Conservation (phyloP, 2,113 vertebrate genomes). For the Gopherus evgoodei region DNA sequence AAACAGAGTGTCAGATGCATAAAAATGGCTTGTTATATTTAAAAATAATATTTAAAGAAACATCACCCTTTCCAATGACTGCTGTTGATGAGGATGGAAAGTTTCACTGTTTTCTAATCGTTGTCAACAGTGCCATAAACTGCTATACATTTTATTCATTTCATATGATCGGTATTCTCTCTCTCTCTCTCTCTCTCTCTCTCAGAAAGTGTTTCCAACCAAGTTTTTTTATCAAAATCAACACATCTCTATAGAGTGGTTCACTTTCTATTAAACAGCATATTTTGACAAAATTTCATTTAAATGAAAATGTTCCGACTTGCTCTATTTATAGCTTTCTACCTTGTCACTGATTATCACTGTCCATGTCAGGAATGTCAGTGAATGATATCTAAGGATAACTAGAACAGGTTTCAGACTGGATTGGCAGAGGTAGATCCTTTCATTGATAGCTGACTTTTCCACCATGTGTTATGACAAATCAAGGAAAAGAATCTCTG, state of each 20-base stretch:
- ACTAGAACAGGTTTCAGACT: neutral
- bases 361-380: fast-evolving
- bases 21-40: neutral
- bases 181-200: too few relatives aligned
- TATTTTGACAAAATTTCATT: neutral
- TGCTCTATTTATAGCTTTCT: neutral
- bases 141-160: neutral
- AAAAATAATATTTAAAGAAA: constrained; percentile 13
- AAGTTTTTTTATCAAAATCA: neutral
- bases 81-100: neutral
- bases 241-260: neutral
- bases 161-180: neutral
- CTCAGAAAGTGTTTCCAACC: neutral
- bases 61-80: neutral
- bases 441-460: neutral
- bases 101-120: neutral
- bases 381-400: neutral
- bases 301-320: neutral
- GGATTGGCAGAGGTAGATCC: neutral
- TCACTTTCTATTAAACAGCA: neutral
- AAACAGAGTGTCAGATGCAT: neutral
- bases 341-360: neutral
- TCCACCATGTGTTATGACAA: fast-evolving
- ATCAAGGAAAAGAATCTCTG: fast-evolving
- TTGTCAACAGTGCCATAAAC: neutral